Percentiles rank a stretch among this genome's conserved stretches.
These are phyloP conservation scores for Berghia stephanieae DNA, from an alignment of 1,140 invertebrate genomes.

Conservation along the genomic window DNA sequence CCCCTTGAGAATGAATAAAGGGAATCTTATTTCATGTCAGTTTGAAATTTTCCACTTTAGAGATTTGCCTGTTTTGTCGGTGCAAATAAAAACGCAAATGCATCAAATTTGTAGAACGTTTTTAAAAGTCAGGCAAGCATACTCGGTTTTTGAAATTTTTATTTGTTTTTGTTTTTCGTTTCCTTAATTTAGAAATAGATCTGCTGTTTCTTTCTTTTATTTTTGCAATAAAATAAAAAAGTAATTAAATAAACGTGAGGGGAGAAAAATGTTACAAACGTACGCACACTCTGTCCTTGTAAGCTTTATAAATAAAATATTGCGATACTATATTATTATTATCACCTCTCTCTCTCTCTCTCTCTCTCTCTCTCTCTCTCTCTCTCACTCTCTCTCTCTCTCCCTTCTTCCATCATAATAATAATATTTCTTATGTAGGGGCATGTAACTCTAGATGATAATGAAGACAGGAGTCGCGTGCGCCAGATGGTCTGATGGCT, in stretches of 20 bases:
- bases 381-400: background rate
- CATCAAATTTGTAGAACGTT: too few species aligned
- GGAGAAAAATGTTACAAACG: too few species aligned
- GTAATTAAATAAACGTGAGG: too few species aligned
- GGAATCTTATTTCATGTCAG: too few species aligned
- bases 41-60: too few species aligned
- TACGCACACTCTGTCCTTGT: background rate
- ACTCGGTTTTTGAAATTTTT: background rate
- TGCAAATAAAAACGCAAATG: too few species aligned
- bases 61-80: too few species aligned
- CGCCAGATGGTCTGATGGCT: constrained; percentile 18
- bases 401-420: background rate
- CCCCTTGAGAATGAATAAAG: too few species aligned
- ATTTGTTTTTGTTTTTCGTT: background rate
- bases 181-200: background rate
- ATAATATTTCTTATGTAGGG: background rate
- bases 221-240: background rate
- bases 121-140: too few species aligned
- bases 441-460: constrained; percentile 27
- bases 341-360: background rate
- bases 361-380: background rate
- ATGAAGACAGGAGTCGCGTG: constrained; percentile 27
- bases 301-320: background rate
- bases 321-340: background rate
- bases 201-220: background rate